Evolutionary conservation across 2,113 vertebrate species (phyloP), one percentile per base, ranked within the genome.

Genomic region (Lanius collurio): DNA sequence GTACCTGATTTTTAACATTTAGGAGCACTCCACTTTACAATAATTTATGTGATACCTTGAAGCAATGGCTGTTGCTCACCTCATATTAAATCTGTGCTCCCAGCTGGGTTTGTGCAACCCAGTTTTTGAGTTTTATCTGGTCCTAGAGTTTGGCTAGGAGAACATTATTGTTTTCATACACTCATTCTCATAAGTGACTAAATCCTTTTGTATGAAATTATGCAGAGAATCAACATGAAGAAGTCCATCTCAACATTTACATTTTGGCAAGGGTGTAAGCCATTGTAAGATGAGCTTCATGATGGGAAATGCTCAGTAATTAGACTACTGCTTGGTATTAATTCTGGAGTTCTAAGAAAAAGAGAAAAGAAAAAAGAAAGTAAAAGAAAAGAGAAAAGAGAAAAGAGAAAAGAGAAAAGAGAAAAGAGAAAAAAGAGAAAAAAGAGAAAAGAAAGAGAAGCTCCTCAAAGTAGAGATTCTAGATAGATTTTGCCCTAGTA

Each of bases 321-420:
- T 65, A 33, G 17, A 37, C 1, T 41, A 41, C 15, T 56, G 20
- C 22, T 31, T 68, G 28, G 2, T 47, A 49, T 73, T 76, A 24
- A 39, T 57, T 17, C n/a, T 33, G 8, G 39, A 64, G 12, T 55
- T 41, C 11, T 55, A 10, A 13, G 19, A 20, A 26, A 26, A 20
- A 11, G 3, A 20, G 7, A 19, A 4, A 37, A 4, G 13, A 55
- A 6, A 24, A 4, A 11, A 15, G 5, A 11, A 18, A 8, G 11
- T 5, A 11, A 17, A 5, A 13, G 9, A 8, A 11, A 3, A 30
- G 4, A 12, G 3, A 7, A 15, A 8, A 6, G 13, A 7, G 13
- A 13, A 3, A 4, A 3, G 5, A 15, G 4, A 4, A 5, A 10
- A 3, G 6, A 18, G 2, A 30, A 8, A 3, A 9, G 9, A 6